Evolutionary conservation across 2,797 vertebrate species (phyloP).

Genomic region (Sebastes kiyomatsui): DNA sequence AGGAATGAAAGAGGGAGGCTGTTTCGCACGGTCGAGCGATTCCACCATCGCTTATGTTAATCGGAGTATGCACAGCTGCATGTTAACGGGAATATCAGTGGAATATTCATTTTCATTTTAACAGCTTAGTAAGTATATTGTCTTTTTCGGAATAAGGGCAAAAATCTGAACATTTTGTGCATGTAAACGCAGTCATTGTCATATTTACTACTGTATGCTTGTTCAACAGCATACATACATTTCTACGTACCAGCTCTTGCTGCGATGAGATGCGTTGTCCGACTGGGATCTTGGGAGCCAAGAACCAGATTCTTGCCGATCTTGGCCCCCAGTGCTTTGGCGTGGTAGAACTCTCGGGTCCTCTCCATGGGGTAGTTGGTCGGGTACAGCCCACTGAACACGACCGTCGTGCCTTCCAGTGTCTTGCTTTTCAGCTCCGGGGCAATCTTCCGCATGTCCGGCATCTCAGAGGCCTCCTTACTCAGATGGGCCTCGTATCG

Average conservation of each 20-base stretch:
- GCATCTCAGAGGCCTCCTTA: constrained; percentile 84
- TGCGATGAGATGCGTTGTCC: constrained; percentile 93
- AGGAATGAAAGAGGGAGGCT: accelerated
- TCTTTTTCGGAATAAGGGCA: too few species aligned
- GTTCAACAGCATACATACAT: background rate
- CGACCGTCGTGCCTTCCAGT: constrained; percentile 86
- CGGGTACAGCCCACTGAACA: constrained; percentile 95
- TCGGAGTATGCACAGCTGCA: too few species aligned
- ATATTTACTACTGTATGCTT: background rate
- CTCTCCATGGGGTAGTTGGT: constrained; percentile 96
- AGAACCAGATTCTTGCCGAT: constrained; percentile 87
- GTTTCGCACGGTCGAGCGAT: too few species aligned
- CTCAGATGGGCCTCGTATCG: constrained; percentile 88
- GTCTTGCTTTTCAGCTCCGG: constrained; percentile 93
- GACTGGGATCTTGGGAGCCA: constrained; percentile 84
- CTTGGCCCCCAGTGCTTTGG: constrained; percentile 92
- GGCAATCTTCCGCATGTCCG: constrained; percentile 94
- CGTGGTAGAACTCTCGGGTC: constrained; percentile 94
- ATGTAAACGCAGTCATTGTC: accelerated
- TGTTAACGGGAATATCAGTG: too few species aligned
- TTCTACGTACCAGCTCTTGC: constrained; percentile 88
- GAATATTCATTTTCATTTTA: accelerated
- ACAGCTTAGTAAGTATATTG: accelerated
- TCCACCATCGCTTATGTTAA: accelerated
- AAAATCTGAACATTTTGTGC: too few species aligned